Percentiles rank a stretch among this genome's conserved stretches.
These are phyloP conservation scores for Gymnopithys bicolor DNA, from an alignment of 2,797 vertebrate species.

Conservation along the genomic window DNA sequence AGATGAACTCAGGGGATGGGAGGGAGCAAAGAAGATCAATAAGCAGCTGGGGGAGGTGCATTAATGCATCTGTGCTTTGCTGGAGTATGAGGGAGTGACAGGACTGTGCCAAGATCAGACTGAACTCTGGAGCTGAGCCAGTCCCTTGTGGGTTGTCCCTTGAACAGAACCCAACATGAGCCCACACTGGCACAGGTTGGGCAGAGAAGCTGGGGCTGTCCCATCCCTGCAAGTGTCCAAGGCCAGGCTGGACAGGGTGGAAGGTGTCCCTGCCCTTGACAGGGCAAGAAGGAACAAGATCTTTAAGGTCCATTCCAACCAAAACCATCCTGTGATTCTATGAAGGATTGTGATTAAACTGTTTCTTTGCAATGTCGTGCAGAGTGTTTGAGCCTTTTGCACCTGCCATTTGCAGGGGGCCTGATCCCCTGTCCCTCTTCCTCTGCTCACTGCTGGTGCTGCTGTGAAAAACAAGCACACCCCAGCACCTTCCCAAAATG, in stretches of 20 bases:
- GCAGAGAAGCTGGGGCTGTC: background rate
- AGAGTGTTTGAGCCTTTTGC: background rate
- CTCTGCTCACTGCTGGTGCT: background rate
- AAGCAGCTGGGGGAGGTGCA: background rate
- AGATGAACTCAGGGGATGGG: rapidly evolving
- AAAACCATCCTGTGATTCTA: background rate
- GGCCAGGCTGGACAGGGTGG: rapidly evolving
- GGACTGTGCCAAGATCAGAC: background rate
- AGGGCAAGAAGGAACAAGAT: background rate
- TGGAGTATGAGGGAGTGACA: background rate
- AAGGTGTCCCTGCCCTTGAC: background rate
- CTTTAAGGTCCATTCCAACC: background rate
- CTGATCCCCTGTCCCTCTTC: background rate
- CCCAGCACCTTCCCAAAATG: background rate
- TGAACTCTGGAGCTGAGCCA: background rate
- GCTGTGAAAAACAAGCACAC: rapidly evolving
- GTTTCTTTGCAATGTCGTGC: background rate
- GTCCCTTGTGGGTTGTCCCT: rapidly evolving
- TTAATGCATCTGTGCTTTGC: background rate
- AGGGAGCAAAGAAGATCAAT: background rate
- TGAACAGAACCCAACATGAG: background rate
- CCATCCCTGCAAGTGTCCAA: background rate
- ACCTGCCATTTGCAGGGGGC: background rate
- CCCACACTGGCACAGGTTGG: background rate
- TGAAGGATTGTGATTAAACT: background rate